Conservation (phyloP, 1,140 invertebrate genomes). For the Drosophila aff. region DNA sequence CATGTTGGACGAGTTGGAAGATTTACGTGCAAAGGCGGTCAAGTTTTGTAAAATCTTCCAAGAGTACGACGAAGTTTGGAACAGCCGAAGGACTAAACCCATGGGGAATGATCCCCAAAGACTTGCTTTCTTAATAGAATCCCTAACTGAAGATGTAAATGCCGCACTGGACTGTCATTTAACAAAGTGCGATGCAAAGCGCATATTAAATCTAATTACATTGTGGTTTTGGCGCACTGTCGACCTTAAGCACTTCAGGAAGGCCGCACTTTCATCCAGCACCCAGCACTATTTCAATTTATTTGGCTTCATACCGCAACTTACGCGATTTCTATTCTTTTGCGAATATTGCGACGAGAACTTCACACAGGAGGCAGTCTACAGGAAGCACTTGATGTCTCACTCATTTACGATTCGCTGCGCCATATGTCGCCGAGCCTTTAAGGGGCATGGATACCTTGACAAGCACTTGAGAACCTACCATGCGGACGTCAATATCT, state of each 20-base stretch:
- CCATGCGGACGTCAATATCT: not conserved
- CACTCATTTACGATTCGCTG: conserved; percentile 19
- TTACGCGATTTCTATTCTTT: conserved; percentile 28
- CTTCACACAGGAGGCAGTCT: conserved; percentile 14
- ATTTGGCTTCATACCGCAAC: conserved; percentile 62
- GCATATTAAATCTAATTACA: conserved; percentile 64
- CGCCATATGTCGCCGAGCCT: conserved; percentile 22
- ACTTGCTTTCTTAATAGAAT: not conserved
- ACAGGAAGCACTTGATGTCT: conserved; percentile 46
- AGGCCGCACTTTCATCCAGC: conserved; percentile 12
- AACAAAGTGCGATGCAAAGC: conserved; percentile 49
- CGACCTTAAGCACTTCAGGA: conserved; percentile 40
- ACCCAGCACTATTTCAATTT: conserved; percentile 38
- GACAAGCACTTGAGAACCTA: conserved; percentile 13
- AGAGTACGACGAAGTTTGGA: conserved; percentile 41
- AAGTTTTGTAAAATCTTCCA: conserved; percentile 31
- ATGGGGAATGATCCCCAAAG: not conserved
- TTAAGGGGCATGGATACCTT: conserved; percentile 19
- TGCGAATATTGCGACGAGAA: conserved; percentile 56
- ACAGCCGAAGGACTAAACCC: conserved; percentile 2
- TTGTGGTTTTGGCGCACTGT: conserved; percentile 50
- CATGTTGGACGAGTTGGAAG: conserved; percentile 31
- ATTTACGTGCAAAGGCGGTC: conserved; percentile 29
- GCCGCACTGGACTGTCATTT: conserved; percentile 22
- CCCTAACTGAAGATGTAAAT: conserved; percentile 38